Evolutionary conservation across 2,888 invertebrate genomes (phyloP), one percentile per base, ranked within the genome.

Genomic region (Trissonchulus sp.): DNA sequence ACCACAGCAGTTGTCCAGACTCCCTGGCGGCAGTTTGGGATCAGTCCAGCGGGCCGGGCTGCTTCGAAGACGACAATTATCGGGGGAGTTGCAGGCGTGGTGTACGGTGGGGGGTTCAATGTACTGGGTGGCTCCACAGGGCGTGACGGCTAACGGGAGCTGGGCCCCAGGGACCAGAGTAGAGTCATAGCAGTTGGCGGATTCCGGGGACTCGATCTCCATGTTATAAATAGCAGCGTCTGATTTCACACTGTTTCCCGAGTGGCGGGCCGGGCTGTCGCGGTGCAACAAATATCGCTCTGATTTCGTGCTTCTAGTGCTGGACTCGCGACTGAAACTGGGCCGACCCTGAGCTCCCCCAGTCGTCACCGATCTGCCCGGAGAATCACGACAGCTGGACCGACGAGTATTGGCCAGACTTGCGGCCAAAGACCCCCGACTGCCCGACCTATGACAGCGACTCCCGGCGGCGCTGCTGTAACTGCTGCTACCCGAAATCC

Each of bases 301-400:
- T 48, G 48, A 48, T 48, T 48, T 8, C 8, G 48, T 48, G 31
- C 65, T 63, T 63, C 65, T 3, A 3, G 30, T 18, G n/a, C 15
- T 15, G 3, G 28, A 3, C n/a, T 23, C 65, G 15, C 31, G 15
- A n/a, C 65, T 15, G 28, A 30, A 63, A 18, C 65, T 3, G 3
- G 15, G 15, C n/a, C 65, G 3, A 18, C 48, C 48, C 8, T 18
- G 23, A 48, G 23, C 8, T 18, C 48, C 48, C 18, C 8, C 48
- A 18, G 15, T 63, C 8, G 28, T 33, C 15, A 30, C 8, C 8
- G 69, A 34, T 69, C 69, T 30, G 33, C 35, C n/a, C 31, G 69
- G 69, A 30, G 69, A 69, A 33, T 69, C 69, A 30, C 69, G 31
- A 69, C 69, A 69, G 48, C 48, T 48, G 48, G 48, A 48, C 23